Evolutionary conservation across 1,140 invertebrate species (phyloP), one percentile per base, ranked within the genome.

Genomic region (fruit fly (Drosophila melanogaster)): DNA sequence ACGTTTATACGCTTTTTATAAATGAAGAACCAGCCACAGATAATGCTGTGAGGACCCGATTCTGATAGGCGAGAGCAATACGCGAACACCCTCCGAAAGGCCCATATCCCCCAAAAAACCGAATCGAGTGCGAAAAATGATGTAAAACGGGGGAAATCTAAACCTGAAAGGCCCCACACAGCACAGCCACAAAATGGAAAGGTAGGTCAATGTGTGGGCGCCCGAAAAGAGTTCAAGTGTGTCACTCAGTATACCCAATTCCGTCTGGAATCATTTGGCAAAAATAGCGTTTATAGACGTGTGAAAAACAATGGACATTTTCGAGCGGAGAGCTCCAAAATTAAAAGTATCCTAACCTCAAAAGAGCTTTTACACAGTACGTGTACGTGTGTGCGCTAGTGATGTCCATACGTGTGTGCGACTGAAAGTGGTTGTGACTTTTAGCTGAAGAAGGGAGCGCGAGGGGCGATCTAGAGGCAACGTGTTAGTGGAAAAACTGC

Each of bases 171-270:
- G 77, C 87, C 76, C 78, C 69, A 72, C 47, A 57, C 49, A 80
- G 66, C 65, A 69, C 60, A 73, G 78, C 75, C 62, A 81, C 81
- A 90, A 90, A 81, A 85, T 90, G 86, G 81, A 90, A 90, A 90
- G 86, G 86, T 90, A 90, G 86, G 86, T 90, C 86, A 90, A 90
- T 71, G 67, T 90, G 84, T 89, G 78, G 64, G 79, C 75, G 77
- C 81, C 66, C 54, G 17, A 57, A 73, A 72, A 66, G 58, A 65
- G 62, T 58, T 40, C 17, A 11, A 22, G 17, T 46, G 22, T 46
- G 58, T 49, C 14, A 22, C 46, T 46, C 22, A 19, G 46, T 64
- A 41, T 37, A 30, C 56, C 44, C 67, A 26, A n/a, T 37, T 17
- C 15, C 22, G 17, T 24, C 22, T 30, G 12, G n/a, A 37, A 30